Conservation (phyloP, 1,140 invertebrate genomes). For the Anoplophora glabripennis region DNA sequence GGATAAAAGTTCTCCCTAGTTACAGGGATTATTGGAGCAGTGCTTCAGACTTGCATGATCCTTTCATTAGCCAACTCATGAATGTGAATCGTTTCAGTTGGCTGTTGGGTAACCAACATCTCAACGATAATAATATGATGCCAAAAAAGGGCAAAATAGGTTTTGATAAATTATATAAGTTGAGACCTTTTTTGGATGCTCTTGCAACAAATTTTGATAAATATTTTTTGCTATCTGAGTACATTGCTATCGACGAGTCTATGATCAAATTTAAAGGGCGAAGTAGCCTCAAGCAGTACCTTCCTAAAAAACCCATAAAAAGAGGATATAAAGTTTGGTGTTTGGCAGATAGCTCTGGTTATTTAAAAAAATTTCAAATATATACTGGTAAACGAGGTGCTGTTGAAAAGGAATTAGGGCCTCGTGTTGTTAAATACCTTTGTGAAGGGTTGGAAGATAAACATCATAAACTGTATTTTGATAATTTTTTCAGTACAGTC, state of each 20-base stretch:
- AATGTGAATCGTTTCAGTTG: constrained; percentile 20
- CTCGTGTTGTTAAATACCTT: constrained; percentile 30
- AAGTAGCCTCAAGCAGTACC: constrained; percentile 43
- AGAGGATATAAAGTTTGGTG: constrained; percentile 30
- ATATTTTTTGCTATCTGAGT: neutral
- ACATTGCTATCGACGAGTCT: constrained; percentile 25
- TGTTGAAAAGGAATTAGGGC: constrained; percentile 42
- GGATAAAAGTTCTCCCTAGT: constrained; percentile 14
- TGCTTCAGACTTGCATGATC: constrained; percentile 6
- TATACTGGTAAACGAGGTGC: constrained; percentile 43
- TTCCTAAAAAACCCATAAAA: constrained; percentile 46
- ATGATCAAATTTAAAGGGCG: constrained; percentile 48
- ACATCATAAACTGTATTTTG: constrained; percentile 42
- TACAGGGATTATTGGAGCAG: constrained; percentile 6
- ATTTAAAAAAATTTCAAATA: constrained; percentile 48
- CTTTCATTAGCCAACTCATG: constrained; percentile 8
- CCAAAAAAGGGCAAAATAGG: constrained; percentile 17
- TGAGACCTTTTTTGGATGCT: constrained; percentile 8
- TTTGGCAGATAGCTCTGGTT: constrained; percentile 26
- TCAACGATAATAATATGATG: constrained; percentile 36
- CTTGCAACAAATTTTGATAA: neutral
- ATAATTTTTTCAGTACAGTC: constrained; percentile 50
- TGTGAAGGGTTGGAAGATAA: constrained; percentile 34
- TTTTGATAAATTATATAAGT: constrained; percentile 38
- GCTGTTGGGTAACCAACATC: constrained; percentile 28